Percentiles rank a stretch among this genome's conserved stretches.
Evolutionary conservation across 1,140 invertebrate species (phyloP).

Genomic region (Drosophila suzukii): DNA sequence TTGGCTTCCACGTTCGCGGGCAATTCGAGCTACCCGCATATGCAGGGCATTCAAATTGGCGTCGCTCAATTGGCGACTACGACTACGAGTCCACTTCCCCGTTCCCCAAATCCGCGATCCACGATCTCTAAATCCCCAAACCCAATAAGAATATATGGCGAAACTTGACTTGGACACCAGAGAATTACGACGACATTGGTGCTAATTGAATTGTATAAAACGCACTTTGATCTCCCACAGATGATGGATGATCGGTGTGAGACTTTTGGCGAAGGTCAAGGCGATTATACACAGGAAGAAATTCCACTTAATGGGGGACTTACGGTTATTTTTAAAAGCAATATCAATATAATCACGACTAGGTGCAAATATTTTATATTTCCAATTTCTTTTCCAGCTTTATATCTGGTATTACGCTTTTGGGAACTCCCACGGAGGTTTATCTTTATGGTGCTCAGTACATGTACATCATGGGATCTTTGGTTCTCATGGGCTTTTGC

Average conservation of each 20-base stretch:
- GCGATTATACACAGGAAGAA: constrained; percentile 17
- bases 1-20: constrained; percentile 29
- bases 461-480: constrained; percentile 87
- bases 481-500: constrained; percentile 88
- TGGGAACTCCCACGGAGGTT: constrained; percentile 92
- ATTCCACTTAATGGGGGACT: background rate
- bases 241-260: constrained; percentile 13
- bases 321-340: no score
- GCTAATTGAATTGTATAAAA: constrained; percentile 78
- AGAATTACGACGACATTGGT: constrained; percentile 37
- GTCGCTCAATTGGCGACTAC: constrained; percentile 29
- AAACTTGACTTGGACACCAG: background rate
- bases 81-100: constrained; percentile 1
- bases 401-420: constrained; percentile 87
- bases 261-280: constrained; percentile 54
- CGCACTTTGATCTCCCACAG: constrained; percentile 69
- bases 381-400: constrained; percentile 83
- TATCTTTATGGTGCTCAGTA: constrained; percentile 92
- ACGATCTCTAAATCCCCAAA: background rate
- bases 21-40: constrained; percentile 38
- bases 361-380: background rate
- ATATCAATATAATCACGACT: no score
- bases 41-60: constrained; percentile 46
- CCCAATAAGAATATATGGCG: constrained; percentile 1
- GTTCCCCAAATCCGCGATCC: background rate